A percentile compares a stretch with the other conserved stretches of the same genome.
Evolutionary conservation across 1,140 invertebrate genomes (phyloP).

Genomic region (Lepidurus apus): DNA sequence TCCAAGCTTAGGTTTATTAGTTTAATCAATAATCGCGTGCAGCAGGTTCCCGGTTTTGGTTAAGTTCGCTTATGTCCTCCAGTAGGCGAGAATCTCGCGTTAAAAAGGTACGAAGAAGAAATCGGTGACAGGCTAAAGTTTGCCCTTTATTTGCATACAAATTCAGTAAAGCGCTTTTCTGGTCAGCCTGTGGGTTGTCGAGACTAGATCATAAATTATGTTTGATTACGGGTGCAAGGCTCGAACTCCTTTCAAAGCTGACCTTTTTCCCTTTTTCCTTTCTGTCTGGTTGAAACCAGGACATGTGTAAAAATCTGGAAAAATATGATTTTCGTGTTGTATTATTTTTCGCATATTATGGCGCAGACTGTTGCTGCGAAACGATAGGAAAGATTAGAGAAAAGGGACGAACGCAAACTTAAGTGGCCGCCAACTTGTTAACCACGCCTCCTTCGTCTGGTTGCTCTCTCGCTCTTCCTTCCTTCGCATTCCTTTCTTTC

Average conservation of each 20-base stretch:
- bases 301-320: not conserved
- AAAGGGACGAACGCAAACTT: not conserved
- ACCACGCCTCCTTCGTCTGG: not conserved
- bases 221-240: not conserved
- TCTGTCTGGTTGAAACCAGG: not conserved
- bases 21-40: constrained; percentile 18
- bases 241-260: not conserved
- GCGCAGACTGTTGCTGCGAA: not conserved
- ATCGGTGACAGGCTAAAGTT: not conserved
- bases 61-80: not conserved
- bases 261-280: not conserved
- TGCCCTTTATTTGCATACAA: not conserved
- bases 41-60: not conserved
- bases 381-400: not conserved
- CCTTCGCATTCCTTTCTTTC: not conserved
- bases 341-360: not conserved
- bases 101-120: not conserved
- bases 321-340: no score
- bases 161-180: not conserved
- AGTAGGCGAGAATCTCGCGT: not conserved
- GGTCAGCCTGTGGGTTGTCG: not conserved
- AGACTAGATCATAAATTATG: not conserved
- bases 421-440: not conserved
- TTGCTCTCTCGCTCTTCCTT: not conserved
- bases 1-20: not conserved